Evolutionary conservation across 2,888 invertebrate genomes (phyloP).

Genomic region (Drosophila bunnanda): DNA sequence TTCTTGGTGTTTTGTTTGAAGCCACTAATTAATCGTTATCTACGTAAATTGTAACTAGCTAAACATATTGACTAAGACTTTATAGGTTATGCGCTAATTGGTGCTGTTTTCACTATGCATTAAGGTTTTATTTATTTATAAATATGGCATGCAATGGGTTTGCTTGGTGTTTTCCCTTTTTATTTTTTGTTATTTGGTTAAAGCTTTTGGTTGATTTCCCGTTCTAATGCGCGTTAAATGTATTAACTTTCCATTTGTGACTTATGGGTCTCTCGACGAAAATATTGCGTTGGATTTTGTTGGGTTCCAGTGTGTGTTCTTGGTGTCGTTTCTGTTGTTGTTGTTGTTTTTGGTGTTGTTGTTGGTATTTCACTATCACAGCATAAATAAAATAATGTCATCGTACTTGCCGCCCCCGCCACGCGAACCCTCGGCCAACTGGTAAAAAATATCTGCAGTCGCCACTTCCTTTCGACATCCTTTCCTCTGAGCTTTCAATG

Average conservation of each 20-base stretch:
- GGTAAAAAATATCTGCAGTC: conserved; percentile 12
- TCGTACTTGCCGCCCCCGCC: conserved; percentile 59
- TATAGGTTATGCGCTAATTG: conserved; percentile 68
- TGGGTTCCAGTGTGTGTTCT: conserved; percentile 33
- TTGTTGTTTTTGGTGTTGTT: conserved; percentile 40
- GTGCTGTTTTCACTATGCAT: conserved; percentile 66
- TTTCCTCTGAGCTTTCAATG: no score
- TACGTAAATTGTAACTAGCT: conserved; percentile 71
- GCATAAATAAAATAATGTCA: conserved; percentile 71
- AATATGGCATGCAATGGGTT: conserved; percentile 35
- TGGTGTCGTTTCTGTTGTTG: conserved; percentile 18
- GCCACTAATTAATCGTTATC: conserved; percentile 74
- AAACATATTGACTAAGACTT: conserved; percentile 66
- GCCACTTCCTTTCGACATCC: no score
- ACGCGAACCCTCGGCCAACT: conserved; percentile 57
- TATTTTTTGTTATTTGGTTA: conserved; percentile 56
- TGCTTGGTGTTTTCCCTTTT: conserved; percentile 69
- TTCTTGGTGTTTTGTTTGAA: conserved; percentile 82
- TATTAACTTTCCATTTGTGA: conserved; percentile 14
- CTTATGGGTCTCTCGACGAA: conserved; percentile 52
- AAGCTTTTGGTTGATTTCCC: conserved; percentile 69
- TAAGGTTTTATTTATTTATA: conserved; percentile 38
- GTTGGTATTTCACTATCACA: conserved; percentile 75
- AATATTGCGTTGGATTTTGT: conserved; percentile 73
- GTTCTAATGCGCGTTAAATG: conserved; percentile 34